A percentile compares a stretch with the other conserved stretches of the same genome.
Conservation (phyloP, 37 sponge, comb jelly and placozoan species). For the Cliona cf. orientalis region DNA sequence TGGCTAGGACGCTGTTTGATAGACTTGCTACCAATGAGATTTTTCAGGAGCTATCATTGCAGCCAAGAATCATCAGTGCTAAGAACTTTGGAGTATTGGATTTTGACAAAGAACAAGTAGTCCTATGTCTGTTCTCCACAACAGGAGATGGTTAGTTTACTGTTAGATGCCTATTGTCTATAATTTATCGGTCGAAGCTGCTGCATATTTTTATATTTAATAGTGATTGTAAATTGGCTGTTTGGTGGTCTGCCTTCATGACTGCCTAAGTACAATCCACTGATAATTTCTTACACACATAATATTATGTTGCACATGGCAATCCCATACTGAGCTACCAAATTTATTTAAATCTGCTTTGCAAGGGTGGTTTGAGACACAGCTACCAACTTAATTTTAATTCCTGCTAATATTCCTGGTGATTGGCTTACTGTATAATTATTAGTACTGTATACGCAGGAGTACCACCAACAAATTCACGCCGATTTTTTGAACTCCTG, state of each 20-base stretch:
- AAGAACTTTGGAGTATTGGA: conserved; percentile 51
- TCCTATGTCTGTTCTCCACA: conserved; percentile 66
- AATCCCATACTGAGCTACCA: too few relatives aligned
- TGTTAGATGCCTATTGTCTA: neutral
- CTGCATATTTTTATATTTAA: too few relatives aligned
- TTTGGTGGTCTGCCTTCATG: too few relatives aligned
- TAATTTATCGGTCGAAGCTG: neutral
- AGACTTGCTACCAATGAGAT: conserved; percentile 7
- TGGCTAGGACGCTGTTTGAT: conserved; percentile 58
- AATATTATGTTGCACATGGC: too few relatives aligned
- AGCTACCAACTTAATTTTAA: too few relatives aligned
- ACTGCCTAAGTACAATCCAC: too few relatives aligned
- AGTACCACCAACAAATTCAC: conserved; percentile 53
- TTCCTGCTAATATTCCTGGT: too few relatives aligned
- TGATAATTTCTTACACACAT: too few relatives aligned
- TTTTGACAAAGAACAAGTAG: conserved; percentile 37
- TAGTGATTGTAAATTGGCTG: too few relatives aligned
- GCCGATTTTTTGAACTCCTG: conserved; percentile 45
- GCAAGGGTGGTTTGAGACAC: too few relatives aligned
- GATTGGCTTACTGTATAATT: neutral
- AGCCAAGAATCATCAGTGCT: conserved; percentile 63
- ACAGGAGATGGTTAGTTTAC: conserved; percentile 61
- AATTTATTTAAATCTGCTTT: neutral
- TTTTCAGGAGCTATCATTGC: conserved; percentile 19
- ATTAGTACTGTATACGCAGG: conserved; percentile 23